Base-by-base conservation (phyloP, 2,888 invertebrate genomes). In the Drosophila gaucha region DNA sequence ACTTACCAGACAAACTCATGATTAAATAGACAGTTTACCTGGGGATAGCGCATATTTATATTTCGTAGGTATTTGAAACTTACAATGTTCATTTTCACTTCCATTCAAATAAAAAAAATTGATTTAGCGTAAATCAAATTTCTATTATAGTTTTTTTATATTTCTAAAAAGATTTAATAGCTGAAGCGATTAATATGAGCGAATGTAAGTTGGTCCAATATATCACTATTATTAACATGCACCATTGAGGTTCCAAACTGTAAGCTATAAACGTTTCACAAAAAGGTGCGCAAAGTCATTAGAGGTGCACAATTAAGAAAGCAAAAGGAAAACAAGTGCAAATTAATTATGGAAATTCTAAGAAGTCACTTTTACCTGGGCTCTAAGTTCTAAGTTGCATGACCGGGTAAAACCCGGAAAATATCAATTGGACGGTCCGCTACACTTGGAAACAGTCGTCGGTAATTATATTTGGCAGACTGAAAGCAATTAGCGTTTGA, bases 381-480 rank as follows among this genome's bases (percentile, higher is more conserved):
- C 35, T 38, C 22, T 16, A 12, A 50, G 44, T 56, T 54, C 18
- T n/a, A 8, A 55, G 49, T 58, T 54, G 41, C 22, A 38, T 57
- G 39, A 36, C 51, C 44, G 60, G 71, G 87, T 63, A 70, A 70
- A 78, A 72, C 84, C 72, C 56, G 55, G 62, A 66, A 74, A 65
- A 63, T 73, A 79, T 74, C 74, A 86, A 88, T 77, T 43, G 65
- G 26, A 26, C 30, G 39, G 47, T 16, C 41, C 46, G 50, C 18
- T 52, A 31, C 62, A 74, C 63, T 49, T 55, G 31, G 39, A 35
- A 59, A 62, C 59, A 54, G 63, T 58, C 35, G 63, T 41, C 55
- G 65, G 84, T 67, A 79, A 90, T 90, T 90, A 87, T 77, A 68
- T 60, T 68, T 68, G 67, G 74, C 82, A 87, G 89, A 85, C 89